A percentile compares a stretch with the other conserved stretches of the same genome.
phyloP scores from a whole-genome alignment of 1,140 invertebrate species.

The Parapsyche elsis region DNA sequence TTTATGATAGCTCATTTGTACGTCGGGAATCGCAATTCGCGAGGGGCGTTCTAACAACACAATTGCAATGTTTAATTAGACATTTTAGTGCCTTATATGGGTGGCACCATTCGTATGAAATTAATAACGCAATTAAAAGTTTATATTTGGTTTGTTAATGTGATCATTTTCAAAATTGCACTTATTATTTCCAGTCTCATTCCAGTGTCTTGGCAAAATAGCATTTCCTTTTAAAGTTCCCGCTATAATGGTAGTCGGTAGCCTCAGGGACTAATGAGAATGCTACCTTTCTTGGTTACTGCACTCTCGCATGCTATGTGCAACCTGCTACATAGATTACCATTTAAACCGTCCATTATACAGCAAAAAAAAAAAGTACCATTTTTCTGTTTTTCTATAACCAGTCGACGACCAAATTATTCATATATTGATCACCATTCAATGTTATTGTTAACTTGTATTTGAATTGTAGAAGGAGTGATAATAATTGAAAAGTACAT shows the following conservation, averaged over 20 bases:
- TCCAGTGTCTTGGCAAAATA: neutral
- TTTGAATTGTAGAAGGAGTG: too few species aligned
- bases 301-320: neutral
- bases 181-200: neutral
- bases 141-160: neutral
- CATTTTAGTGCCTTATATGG: too few species aligned
- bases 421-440: too few species aligned
- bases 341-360: neutral
- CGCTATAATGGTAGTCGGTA: neutral
- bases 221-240: neutral
- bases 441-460: too few species aligned
- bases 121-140: too few species aligned
- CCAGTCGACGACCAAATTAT: too few species aligned
- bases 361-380: neutral
- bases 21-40: neutral
- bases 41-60: slow-evolving; percentile 14
- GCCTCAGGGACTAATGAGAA: neutral
- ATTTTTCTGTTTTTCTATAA: too few species aligned
- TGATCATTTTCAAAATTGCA: neutral
- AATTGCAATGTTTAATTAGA: too few species aligned
- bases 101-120: too few species aligned
- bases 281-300: slow-evolving; percentile 8
- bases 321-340: neutral
- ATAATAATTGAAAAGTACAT: too few species aligned
- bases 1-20: neutral